These are phyloP conservation scores for Bryconaethiops microstoma DNA, from an alignment of 2,797 vertebrate genomes.

Conservation along the genomic window DNA sequence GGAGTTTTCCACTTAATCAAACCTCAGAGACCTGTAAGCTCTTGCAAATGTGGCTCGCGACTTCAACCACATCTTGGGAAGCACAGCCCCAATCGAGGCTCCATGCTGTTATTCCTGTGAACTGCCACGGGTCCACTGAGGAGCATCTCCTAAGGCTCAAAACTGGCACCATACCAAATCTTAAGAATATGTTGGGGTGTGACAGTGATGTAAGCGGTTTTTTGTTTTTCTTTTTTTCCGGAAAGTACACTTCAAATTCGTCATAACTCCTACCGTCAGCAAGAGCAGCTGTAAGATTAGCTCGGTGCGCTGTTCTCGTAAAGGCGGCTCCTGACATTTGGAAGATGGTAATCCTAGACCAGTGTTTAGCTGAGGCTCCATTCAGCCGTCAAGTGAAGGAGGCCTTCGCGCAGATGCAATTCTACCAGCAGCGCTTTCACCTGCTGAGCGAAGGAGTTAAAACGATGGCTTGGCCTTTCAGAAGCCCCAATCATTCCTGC, in stretches of 20 bases:
- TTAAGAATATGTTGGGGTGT: constrained; percentile 25
- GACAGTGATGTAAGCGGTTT: constrained; percentile 25
- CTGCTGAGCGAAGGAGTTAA: constrained; percentile 55
- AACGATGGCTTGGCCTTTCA: constrained; percentile 58
- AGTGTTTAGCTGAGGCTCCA: constrained; percentile 9
- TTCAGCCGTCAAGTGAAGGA: not conserved
- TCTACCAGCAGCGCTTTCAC: constrained; percentile 39
- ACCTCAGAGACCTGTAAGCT: constrained; percentile 45
- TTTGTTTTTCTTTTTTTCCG: constrained; percentile 18
- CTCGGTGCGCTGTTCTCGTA: not conserved
- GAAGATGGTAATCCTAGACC: not conserved
- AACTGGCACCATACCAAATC: constrained; percentile 27
- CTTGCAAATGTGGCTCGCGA: constrained; percentile 32
- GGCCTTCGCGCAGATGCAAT: not conserved
- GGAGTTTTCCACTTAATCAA: constrained; percentile 64
- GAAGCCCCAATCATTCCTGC: not conserved
- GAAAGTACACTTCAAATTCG: constrained; percentile 1
- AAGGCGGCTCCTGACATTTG: constrained; percentile 30
- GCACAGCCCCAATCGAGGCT: constrained; percentile 6
- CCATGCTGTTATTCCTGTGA: not conserved
- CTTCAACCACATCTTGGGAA: constrained; percentile 33
- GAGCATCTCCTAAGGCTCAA: not conserved
- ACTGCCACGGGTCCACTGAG: not conserved
- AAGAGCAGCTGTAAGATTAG: constrained; percentile 18
- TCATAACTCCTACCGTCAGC: constrained; percentile 10